A percentile compares a stretch with the other conserved stretches of the same genome.
Evolutionary conservation across 1,140 invertebrate species (phyloP).

Genomic region (Frieseomelitta varia): DNA sequence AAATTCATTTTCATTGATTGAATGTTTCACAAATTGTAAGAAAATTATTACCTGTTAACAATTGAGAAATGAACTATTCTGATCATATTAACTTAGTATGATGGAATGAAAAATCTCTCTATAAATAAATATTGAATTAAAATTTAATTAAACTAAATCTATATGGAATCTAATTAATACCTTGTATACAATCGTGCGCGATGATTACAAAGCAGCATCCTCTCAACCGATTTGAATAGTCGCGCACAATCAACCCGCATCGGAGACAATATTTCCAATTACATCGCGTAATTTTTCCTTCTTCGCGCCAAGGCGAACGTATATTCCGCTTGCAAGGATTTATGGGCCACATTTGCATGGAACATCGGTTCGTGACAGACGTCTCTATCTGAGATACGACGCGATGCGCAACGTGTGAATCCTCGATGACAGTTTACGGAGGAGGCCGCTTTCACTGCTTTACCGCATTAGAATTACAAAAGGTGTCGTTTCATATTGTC

Average conservation of each 20-base stretch:
- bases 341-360: slow-evolving; percentile 21
- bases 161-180: too few relatives aligned
- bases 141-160: too few relatives aligned
- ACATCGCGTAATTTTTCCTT: neutral
- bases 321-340: slow-evolving; percentile 16
- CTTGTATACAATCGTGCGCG: too few relatives aligned
- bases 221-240: neutral
- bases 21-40: too few relatives aligned
- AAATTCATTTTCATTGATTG: too few relatives aligned
- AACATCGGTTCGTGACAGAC: neutral
- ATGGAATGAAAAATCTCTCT: too few relatives aligned
- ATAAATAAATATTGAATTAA: too few relatives aligned
- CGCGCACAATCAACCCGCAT: neutral
- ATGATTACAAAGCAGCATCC: neutral
- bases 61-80: too few relatives aligned
- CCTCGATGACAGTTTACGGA: neutral
- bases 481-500: slow-evolving; percentile 26
- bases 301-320: neutral
- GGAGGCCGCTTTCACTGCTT: slow-evolving; percentile 7
- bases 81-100: too few relatives aligned
- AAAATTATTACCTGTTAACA: too few relatives aligned
- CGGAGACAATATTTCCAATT: slow-evolving; percentile 1
- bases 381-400: neutral
- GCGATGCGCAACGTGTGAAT: neutral
- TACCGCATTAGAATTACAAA: slow-evolving; percentile 42